Evolutionary conservation across 1,140 invertebrate species (phyloP).

Genomic region (Aphelenchoides besseyi): DNA sequence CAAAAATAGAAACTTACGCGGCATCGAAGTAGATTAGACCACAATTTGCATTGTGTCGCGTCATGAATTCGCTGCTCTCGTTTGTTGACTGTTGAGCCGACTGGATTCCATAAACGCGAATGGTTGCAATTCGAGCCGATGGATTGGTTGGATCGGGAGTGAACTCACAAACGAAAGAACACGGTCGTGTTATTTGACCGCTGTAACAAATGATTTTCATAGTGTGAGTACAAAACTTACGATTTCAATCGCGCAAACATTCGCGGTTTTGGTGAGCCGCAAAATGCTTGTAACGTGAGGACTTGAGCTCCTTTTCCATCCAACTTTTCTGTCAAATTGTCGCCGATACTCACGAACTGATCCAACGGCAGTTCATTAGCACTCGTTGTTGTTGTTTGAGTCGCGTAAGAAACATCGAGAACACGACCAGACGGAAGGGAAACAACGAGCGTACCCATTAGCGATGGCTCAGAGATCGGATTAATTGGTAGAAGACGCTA

Average conservation of each 20-base stretch:
- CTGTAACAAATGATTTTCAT: slow-evolving; percentile 26
- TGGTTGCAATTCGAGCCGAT: slow-evolving; percentile 24
- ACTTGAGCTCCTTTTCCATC: slow-evolving; percentile 53
- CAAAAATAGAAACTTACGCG: slow-evolving; percentile 48
- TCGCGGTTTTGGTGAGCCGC: slow-evolving; percentile 42
- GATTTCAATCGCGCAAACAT: slow-evolving; percentile 55
- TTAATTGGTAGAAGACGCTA: background rate
- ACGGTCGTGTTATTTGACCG: slow-evolving; percentile 15
- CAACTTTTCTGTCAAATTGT: slow-evolving; percentile 34
- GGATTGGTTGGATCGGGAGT: slow-evolving; percentile 22
- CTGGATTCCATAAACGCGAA: slow-evolving; percentile 25
- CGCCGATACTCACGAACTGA: too few relatives aligned
- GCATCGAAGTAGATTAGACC: slow-evolving; percentile 51
- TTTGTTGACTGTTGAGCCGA: background rate
- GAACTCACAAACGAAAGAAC: slow-evolving; percentile 28
- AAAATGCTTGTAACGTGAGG: slow-evolving; percentile 50
- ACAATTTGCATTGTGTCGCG: slow-evolving; percentile 48
- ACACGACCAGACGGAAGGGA: slow-evolving; percentile 13
- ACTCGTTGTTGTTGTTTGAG: background rate
- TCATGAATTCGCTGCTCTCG: slow-evolving; percentile 38
- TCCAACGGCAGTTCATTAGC: too few relatives aligned
- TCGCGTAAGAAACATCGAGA: slow-evolving; percentile 11
- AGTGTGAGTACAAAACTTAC: slow-evolving; percentile 28
- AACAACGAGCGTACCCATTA: slow-evolving; percentile 6
- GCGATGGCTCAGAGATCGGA: background rate